Evolutionary conservation across 2,797 vertebrate genomes (phyloP), one percentile per base, ranked within the genome.

Genomic region (Picus viridis): DNA sequence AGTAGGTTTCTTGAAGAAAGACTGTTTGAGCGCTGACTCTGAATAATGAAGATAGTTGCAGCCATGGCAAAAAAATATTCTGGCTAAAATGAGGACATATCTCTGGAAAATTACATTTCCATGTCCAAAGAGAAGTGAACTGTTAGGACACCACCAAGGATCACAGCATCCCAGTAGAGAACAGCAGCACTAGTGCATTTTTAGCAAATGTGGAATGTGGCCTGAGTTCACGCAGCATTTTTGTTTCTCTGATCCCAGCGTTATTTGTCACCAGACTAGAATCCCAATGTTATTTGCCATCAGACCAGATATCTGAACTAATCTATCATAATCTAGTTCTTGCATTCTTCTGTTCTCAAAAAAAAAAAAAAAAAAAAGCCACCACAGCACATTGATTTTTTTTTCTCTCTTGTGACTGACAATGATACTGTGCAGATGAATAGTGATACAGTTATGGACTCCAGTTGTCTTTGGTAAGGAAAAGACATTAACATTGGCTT

Each of bases 391-490:
- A 8, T 83, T 59, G 89, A 81, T 83, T 12, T 51, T 93, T 91
- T 95, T 91, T 94, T 92, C n/a, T 58, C 45, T 91, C 82, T 95
- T 89, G 73, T 64, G 76, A 64, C 86, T 95, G 94, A 92, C 89
- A 88, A 78, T 83, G 89, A 96, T 79, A 85, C 51, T 95, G 76
- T 89, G 83, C 95, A 95, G 94, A 92, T 72, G 82, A 91, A 90
- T 89, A 87, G 89, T 45, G 84, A 91, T 85, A 74, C n/a, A 88
- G 92, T 97, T 95, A 95, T 94, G 92, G 96, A 95, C 78, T 94
- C 94, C 95, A 95, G 93, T 94, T 97, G 96, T 91, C 95, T 94
- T 77, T 90, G 41, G 62, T 85, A 96, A 93, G 89, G 83, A 96
- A 95, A 96, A 94, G 77, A 80, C 86, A 95, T 91, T 95, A 96